A percentile compares a stretch with the other conserved stretches of the same genome.
Conservation (phyloP, 1,140 invertebrate genomes). For the Adoxophyes honmai region DNA sequence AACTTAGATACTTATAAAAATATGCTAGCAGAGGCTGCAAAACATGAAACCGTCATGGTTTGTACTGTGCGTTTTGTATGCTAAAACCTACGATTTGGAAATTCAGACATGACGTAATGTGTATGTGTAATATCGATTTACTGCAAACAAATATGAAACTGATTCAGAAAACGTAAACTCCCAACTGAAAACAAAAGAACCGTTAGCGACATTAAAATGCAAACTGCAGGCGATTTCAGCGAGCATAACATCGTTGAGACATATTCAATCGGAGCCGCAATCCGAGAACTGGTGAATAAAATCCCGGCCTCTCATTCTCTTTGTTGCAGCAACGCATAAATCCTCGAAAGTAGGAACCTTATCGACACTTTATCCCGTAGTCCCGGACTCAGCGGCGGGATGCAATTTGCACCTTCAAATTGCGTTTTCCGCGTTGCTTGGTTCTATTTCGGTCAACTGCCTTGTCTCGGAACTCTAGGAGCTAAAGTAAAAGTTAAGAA, state of each 20-base stretch:
- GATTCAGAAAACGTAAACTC: too few relatives aligned
- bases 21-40: too few relatives aligned
- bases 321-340: slow-evolving; percentile 26
- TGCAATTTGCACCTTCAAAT: slow-evolving; percentile 36
- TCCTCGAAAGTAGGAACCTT: slow-evolving; percentile 25
- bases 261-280: slow-evolving; percentile 8
- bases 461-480: background rate
- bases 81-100: too few relatives aligned
- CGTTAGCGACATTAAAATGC: too few relatives aligned
- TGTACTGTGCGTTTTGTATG: too few relatives aligned
- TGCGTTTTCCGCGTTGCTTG: slow-evolving; percentile 24
- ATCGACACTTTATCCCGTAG: slow-evolving; percentile 30
- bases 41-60: too few relatives aligned
- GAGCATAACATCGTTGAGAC: background rate
- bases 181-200: too few relatives aligned
- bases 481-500: background rate
- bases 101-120: too few relatives aligned
- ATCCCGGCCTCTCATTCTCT: slow-evolving; percentile 22
- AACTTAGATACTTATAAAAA: too few relatives aligned
- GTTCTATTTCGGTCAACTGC: slow-evolving; percentile 27
- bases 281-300: background rate
- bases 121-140: too few relatives aligned
- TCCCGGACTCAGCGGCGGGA: slow-evolving; percentile 25
- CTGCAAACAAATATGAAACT: too few relatives aligned
- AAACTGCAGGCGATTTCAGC: too few relatives aligned